Conservation (phyloP, 2,113 vertebrate genomes). For the Myiozetetes cayanensis region DNA sequence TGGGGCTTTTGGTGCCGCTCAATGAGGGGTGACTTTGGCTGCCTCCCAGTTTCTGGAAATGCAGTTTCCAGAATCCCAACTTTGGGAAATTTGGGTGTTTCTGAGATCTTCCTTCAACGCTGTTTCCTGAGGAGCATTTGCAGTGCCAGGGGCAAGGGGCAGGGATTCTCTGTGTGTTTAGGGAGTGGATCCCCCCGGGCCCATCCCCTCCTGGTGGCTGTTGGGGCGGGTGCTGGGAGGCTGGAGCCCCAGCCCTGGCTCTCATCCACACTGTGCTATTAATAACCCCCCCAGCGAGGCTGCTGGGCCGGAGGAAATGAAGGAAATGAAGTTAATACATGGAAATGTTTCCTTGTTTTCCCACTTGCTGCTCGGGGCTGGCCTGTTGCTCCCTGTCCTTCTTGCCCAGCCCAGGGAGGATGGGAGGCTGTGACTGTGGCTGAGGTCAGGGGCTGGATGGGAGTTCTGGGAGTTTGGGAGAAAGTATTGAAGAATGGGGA, state of each 20-base stretch:
- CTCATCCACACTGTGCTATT: neutral
- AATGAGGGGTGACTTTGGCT: neutral
- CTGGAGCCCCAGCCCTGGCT: neutral
- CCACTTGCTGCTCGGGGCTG: neutral
- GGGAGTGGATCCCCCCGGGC: neutral
- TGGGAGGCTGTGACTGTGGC: neutral
- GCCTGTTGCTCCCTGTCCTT: neutral
- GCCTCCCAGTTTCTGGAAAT: neutral
- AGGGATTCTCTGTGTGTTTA: accelerated
- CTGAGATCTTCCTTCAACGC: neutral
- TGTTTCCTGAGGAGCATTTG: neutral
- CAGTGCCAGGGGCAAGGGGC: neutral
- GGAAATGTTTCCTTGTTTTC: constrained; percentile 58
- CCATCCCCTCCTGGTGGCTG: neutral
- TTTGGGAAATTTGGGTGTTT: neutral
- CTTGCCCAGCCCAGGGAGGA: neutral
- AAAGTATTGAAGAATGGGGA: accelerated
- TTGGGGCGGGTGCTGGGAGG: neutral
- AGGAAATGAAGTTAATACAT: constrained; percentile 53
- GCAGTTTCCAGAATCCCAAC: neutral
- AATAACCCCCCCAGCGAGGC: neutral
- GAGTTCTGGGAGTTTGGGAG: neutral
- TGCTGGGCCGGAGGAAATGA: neutral
- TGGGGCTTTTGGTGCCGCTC: neutral
- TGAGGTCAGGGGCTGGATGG: neutral